These are phyloP conservation scores for Himalopsyche anomala DNA, from an alignment of 2,888 invertebrate genomes.

Conservation along the genomic window DNA sequence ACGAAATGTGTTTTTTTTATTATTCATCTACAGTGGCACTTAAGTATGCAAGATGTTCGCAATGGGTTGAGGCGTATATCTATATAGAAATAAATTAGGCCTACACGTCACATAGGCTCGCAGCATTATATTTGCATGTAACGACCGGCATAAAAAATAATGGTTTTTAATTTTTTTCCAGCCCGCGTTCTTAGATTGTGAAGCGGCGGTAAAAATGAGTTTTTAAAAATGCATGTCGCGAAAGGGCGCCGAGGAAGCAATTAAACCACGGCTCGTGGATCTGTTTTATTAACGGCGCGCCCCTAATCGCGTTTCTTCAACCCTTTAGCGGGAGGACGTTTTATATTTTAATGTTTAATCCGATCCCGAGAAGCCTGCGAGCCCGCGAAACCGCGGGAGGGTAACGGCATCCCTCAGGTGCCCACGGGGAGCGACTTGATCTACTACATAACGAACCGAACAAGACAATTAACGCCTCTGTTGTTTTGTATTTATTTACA, in stretches of 20 bases:
- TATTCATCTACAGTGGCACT: neutral
- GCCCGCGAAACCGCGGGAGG: conserved; percentile 21
- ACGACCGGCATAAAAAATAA: conserved; percentile 68
- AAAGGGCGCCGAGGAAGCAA: conserved; percentile 77
- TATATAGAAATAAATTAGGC: conserved; percentile 70
- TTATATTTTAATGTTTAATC: conserved; percentile 57
- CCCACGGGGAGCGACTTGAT: conserved; percentile 28
- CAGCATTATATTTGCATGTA: conserved; percentile 54
- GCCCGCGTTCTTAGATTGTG: conserved; percentile 67
- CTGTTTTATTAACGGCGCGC: conserved; percentile 73
- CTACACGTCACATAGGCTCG: conserved; percentile 69
- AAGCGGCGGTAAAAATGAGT: conserved; percentile 76
- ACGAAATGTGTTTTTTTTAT: no score
- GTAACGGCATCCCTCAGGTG: conserved; percentile 27
- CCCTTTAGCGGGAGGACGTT: conserved; percentile 57
- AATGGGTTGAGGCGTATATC: conserved; percentile 31
- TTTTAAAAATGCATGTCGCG: conserved; percentile 76
- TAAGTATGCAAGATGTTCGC: conserved; percentile 18
- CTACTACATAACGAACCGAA: conserved; percentile 33
- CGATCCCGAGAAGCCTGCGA: conserved; percentile 41
- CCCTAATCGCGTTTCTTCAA: conserved; percentile 49
- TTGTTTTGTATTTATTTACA: conserved; percentile 10
- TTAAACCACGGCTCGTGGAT: conserved; percentile 75
- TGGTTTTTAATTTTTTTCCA: conserved; percentile 78
- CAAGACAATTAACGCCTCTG: conserved; percentile 45